These are phyloP conservation scores for Rhagonycha fulva DNA, from an alignment of 2,888 invertebrate genomes.

Conservation along the genomic window DNA sequence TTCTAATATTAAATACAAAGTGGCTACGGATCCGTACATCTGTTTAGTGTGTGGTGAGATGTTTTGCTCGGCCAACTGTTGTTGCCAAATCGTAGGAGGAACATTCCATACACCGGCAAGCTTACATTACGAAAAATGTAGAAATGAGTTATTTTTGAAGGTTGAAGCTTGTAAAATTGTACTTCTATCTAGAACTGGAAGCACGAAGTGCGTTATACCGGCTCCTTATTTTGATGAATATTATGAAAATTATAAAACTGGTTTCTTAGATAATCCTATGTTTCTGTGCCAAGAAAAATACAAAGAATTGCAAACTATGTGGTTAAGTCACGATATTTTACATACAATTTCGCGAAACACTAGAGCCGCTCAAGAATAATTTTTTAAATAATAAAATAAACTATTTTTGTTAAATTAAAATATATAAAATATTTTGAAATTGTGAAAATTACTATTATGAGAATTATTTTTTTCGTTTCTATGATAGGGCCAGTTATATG, in stretches of 20 bases:
- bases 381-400: too few relatives aligned
- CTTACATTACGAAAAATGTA: slow-evolving; percentile 87
- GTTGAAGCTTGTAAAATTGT: slow-evolving; percentile 96
- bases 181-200: slow-evolving; percentile 74
- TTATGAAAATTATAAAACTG: slow-evolving; percentile 96
- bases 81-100: slow-evolving; percentile 90
- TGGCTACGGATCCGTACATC: slow-evolving; percentile 95
- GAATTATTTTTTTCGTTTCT: too few relatives aligned
- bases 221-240: slow-evolving; percentile 97
- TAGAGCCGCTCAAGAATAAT: slow-evolving; percentile 61
- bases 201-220: slow-evolving; percentile 85
- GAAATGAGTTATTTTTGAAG: slow-evolving; percentile 91
- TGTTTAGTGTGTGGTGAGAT: slow-evolving; percentile 95
- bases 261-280: slow-evolving; percentile 93
- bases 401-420: too few relatives aligned
- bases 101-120: slow-evolving; percentile 90
- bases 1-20: slow-evolving; percentile 88
- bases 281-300: slow-evolving; percentile 85
- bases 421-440: too few relatives aligned
- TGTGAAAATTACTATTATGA: too few relatives aligned
- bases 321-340: slow-evolving; percentile 91
- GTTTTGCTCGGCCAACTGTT: slow-evolving; percentile 97
- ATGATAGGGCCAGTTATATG: too few relatives aligned
- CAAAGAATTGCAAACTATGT: slow-evolving; percentile 81
- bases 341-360: slow-evolving; percentile 90